These are phyloP conservation scores for Elaphurus davidianus DNA, from an alignment of 2,113 vertebrate genomes.

Conservation along the genomic window DNA sequence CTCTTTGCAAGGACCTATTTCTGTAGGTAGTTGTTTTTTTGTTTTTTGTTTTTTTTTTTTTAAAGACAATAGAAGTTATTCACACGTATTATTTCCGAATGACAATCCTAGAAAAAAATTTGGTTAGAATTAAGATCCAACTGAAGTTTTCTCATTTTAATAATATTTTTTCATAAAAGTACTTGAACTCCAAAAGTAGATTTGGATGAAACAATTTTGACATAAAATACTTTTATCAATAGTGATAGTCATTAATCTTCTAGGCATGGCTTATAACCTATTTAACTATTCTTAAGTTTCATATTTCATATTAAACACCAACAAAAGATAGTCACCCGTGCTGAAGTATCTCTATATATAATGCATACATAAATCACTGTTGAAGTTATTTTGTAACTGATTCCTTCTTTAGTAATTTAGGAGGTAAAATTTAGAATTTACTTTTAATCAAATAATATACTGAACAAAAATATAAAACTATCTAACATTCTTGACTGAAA, in stretches of 20 bases:
- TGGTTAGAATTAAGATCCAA: neutral
- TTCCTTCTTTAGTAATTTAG: neutral
- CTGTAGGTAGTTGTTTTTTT: neutral
- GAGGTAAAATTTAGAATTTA: neutral
- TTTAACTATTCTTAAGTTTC: neutral
- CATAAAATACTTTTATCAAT: neutral
- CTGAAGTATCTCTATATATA: neutral
- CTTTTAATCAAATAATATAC: neutral
- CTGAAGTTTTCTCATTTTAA: neutral
- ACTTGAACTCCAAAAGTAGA: neutral
- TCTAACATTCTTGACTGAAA: neutral
- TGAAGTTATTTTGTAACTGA: neutral
- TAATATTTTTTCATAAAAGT: neutral
- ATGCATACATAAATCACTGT: neutral
- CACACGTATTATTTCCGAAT: neutral
- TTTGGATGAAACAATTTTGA: neutral
- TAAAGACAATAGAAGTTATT: neutral
- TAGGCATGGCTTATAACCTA: neutral
- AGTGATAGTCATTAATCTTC: neutral
- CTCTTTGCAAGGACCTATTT: neutral
- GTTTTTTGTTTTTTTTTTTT: neutral
- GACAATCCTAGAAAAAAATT: neutral
- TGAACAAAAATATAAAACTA: neutral
- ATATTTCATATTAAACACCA: neutral
- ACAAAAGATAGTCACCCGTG: neutral